Evolutionary conservation across 2,888 invertebrate species (phyloP).

Genomic region (Melieria omissa): DNA sequence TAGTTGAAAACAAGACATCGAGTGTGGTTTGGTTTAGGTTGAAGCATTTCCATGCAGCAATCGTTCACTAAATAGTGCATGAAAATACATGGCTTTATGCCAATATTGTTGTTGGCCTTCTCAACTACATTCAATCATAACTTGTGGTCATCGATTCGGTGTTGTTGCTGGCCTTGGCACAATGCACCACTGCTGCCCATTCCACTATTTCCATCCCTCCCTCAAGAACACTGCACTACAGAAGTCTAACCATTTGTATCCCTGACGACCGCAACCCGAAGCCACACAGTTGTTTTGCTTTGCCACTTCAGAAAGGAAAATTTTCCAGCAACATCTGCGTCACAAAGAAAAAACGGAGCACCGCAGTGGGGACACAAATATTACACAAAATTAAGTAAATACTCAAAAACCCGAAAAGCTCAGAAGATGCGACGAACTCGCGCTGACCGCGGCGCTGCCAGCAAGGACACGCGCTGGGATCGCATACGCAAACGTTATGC

Average conservation of each 20-base stretch:
- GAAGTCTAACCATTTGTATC: conserved; percentile 16
- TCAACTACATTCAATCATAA: too few relatives aligned
- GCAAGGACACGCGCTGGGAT: conserved; percentile 65
- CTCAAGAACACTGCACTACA: too few relatives aligned
- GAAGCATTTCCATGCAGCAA: too few relatives aligned
- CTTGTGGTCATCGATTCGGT: too few relatives aligned
- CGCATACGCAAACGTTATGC: conserved; percentile 63
- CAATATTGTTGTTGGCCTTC: too few relatives aligned
- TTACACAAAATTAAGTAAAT: conserved; percentile 1
- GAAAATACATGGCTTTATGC: too few relatives aligned
- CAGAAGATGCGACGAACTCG: conserved; percentile 7
- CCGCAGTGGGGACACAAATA: background rate
- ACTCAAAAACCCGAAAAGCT: background rate
- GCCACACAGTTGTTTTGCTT: conserved; percentile 31
- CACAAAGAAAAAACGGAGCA: background rate
- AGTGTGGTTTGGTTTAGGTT: too few relatives aligned
- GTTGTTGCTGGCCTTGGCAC: too few relatives aligned
- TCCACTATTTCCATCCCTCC: too few relatives aligned
- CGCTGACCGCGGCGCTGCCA: conserved; percentile 7
- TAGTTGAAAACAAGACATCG: too few relatives aligned
- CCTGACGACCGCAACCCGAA: conserved; percentile 25
- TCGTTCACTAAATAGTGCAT: too few relatives aligned
- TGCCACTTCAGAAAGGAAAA: conserved; percentile 2
- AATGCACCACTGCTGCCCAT: too few relatives aligned
- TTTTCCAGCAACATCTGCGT: background rate